Conservation (phyloP, 2,113 vertebrate species). For the Leptosomus discolor region DNA sequence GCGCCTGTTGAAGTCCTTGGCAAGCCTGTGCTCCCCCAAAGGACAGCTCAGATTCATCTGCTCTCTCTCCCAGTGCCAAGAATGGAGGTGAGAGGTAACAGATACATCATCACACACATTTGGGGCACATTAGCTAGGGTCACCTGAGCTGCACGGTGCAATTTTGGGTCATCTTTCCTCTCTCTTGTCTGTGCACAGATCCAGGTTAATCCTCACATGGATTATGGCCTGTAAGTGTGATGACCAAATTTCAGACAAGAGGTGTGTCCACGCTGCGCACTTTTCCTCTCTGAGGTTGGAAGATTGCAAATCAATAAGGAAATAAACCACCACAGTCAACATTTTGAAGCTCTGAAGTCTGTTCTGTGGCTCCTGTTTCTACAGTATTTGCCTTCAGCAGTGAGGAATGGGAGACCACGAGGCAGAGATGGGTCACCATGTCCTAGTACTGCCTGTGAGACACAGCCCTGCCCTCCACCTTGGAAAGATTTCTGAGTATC, state of each 20-base stretch:
- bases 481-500: not conserved
- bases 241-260: not conserved
- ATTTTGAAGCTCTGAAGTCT: not conserved
- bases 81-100: not conserved
- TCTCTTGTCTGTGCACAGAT: not conserved
- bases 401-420: fast-evolving
- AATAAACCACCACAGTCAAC: not conserved
- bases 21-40: not conserved
- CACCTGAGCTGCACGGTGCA: fast-evolving
- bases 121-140: not conserved
- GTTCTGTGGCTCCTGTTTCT: not conserved
- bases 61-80: not conserved
- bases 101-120: not conserved
- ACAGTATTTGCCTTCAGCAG: not conserved
- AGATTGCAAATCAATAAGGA: not conserved
- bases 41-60: not conserved
- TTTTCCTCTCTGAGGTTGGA: not conserved
- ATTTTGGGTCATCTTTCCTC: not conserved
- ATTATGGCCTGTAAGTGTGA: not conserved
- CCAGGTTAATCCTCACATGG: fast-evolving
- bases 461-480: not conserved
- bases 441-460: not conserved
- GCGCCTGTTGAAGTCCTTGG: not conserved
- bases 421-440: not conserved
- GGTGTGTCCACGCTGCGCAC: fast-evolving